Conservation (phyloP, 2,888 invertebrate species). For the Baronia brevicornis region DNA sequence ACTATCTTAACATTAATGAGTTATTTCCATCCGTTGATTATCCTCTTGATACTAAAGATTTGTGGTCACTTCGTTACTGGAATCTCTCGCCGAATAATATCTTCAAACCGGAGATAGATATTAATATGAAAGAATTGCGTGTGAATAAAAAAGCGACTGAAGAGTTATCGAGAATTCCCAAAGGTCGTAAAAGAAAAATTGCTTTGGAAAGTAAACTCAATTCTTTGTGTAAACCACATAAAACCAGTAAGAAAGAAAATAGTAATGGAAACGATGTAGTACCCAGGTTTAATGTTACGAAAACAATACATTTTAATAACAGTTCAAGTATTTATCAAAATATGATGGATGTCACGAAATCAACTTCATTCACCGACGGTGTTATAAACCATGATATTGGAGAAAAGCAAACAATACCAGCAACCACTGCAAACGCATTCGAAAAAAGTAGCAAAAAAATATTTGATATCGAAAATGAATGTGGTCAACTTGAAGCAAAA, state of each 20-base stretch:
- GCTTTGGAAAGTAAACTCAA: neutral
- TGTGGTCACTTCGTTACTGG: constrained; percentile 46
- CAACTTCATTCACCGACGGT: too few relatives aligned
- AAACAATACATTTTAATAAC: too few relatives aligned
- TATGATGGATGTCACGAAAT: too few relatives aligned
- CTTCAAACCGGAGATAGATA: constrained; percentile 14
- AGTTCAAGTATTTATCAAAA: too few relatives aligned
- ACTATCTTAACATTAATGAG: constrained; percentile 23
- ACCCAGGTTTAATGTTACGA: too few relatives aligned
- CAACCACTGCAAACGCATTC: too few relatives aligned
- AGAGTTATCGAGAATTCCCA: neutral
- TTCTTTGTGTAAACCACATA: neutral
- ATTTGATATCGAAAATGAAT: too few relatives aligned
- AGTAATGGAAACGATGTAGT: neutral
- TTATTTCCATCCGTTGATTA: constrained; percentile 54
- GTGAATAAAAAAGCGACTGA: constrained; percentile 12
- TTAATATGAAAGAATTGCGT: constrained; percentile 7
- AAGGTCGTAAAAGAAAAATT: constrained; percentile 1
- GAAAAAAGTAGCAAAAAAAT: too few relatives aligned
- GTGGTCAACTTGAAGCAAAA: too few relatives aligned
- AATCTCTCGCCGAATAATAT: constrained; percentile 26
- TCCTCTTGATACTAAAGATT: constrained; percentile 42
- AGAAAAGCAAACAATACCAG: too few relatives aligned
- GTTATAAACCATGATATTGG: too few relatives aligned
- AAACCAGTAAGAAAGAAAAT: neutral